phyloP scores from a whole-genome alignment of 2,888 invertebrate genomes.

The Minunthozetes semirufus region DNA sequence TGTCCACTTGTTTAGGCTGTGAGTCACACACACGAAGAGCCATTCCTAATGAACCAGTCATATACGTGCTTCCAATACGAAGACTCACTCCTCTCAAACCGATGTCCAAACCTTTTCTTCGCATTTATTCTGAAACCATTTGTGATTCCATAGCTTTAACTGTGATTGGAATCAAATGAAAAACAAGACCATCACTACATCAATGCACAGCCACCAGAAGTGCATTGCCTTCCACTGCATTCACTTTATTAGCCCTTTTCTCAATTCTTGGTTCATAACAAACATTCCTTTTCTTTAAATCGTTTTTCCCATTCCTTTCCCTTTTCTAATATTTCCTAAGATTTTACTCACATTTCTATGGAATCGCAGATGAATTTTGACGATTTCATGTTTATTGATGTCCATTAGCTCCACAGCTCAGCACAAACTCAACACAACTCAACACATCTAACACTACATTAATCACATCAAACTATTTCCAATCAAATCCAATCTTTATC shows the following conservation, averaged over 20 bases:
- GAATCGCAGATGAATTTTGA: slow-evolving; percentile 18
- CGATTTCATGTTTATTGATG: slow-evolving; percentile 13
- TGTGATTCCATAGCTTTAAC: slow-evolving; percentile 10
- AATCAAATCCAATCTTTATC: no score
- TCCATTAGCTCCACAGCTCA: background rate
- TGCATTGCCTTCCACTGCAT: background rate
- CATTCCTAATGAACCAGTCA: slow-evolving; percentile 21
- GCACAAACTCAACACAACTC: background rate
- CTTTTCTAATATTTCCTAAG: slow-evolving; percentile 8
- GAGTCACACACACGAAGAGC: background rate
- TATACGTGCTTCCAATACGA: background rate
- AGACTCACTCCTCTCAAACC: background rate
- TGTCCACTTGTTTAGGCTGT: background rate
- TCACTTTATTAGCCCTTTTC: background rate
- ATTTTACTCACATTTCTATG: background rate
- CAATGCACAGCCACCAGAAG: background rate
- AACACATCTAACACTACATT: background rate
- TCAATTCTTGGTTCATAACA: background rate
- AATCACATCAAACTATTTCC: no score
- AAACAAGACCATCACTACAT: slow-evolving; percentile 9
- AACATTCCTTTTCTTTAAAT: slow-evolving; percentile 19
- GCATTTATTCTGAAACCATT: background rate
- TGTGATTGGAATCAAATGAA: slow-evolving; percentile 23
- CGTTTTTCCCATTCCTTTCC: background rate
- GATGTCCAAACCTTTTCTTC: background rate